These are phyloP conservation scores for Alosa alosa DNA, from an alignment of 2,113 vertebrate genomes.

Conservation along the genomic window DNA sequence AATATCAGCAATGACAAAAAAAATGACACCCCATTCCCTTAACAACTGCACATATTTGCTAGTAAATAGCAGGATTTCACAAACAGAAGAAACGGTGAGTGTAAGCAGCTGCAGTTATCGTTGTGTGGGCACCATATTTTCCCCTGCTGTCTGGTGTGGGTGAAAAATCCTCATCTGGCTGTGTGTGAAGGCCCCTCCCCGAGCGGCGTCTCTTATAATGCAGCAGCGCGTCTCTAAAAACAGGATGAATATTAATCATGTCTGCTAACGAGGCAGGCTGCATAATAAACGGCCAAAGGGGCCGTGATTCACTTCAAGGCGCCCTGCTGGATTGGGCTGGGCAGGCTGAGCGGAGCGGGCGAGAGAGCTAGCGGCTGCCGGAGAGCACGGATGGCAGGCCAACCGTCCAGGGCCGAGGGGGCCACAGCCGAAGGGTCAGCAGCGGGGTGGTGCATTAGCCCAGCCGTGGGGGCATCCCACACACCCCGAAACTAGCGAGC, in stretches of 20 bases:
- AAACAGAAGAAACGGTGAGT: background rate
- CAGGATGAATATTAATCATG: slow-evolving; percentile 53
- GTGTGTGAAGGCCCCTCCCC: background rate
- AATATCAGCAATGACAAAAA: background rate
- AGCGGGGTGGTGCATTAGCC: background rate
- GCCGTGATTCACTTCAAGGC: slow-evolving; percentile 30
- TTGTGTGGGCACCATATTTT: slow-evolving; percentile 23
- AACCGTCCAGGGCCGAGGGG: too few species aligned
- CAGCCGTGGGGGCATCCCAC: background rate
- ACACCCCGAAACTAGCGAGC: background rate
- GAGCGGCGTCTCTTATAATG: slow-evolving; percentile 38
- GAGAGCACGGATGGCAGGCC: background rate
- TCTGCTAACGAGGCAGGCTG: slow-evolving; percentile 46
- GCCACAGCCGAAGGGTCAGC: background rate
- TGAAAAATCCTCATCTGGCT: slow-evolving; percentile 28
- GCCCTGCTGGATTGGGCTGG: slow-evolving; percentile 25
- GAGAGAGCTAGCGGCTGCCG: background rate
- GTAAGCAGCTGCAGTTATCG: background rate
- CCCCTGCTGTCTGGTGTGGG: slow-evolving; percentile 19
- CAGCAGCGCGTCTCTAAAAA: slow-evolving; percentile 38
- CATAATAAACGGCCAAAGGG: slow-evolving; percentile 45
- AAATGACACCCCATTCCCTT: background rate
- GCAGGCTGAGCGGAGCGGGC: slow-evolving; percentile 8
- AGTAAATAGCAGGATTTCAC: background rate
- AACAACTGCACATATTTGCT: slow-evolving; percentile 7